These are phyloP conservation scores for Stictonetta naevosa DNA, from an alignment of 2,113 vertebrate species.

Conservation along the genomic window DNA sequence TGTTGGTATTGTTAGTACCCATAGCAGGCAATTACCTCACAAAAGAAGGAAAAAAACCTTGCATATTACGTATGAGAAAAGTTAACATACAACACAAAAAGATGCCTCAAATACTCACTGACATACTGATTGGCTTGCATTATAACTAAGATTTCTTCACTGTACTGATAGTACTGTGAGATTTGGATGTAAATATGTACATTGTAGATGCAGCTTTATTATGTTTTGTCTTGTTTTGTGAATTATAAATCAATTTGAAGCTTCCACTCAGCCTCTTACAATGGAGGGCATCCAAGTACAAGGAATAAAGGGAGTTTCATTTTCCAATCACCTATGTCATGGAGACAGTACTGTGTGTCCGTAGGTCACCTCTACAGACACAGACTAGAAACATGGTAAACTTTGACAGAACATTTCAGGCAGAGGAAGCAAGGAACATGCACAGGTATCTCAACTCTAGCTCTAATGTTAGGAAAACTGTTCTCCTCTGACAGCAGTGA, in stretches of 20 bases:
- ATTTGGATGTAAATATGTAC: background rate
- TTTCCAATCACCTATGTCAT: background rate
- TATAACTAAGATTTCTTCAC: background rate
- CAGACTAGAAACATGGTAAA: background rate
- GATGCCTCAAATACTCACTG: background rate
- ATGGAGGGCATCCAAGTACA: background rate
- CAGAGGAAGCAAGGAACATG: background rate
- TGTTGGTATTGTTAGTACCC: background rate
- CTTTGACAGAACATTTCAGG: background rate
- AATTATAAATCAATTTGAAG: background rate
- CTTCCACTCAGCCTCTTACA: background rate
- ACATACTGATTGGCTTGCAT: background rate
- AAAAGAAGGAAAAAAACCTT: background rate
- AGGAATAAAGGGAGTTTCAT: background rate
- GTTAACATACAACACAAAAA: background rate
- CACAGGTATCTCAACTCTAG: background rate
- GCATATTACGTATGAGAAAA: background rate
- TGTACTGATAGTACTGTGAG: background rate
- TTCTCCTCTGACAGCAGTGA: background rate
- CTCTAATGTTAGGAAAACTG: background rate
- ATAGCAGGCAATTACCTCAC: background rate
- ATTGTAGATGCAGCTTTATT: background rate
- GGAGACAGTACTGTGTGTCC: too few relatives aligned
- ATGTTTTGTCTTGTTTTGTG: background rate
- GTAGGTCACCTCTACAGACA: fast-evolving